Conservation (phyloP, 1,140 invertebrate genomes). For the Pseudomyrmex pallidus region DNA sequence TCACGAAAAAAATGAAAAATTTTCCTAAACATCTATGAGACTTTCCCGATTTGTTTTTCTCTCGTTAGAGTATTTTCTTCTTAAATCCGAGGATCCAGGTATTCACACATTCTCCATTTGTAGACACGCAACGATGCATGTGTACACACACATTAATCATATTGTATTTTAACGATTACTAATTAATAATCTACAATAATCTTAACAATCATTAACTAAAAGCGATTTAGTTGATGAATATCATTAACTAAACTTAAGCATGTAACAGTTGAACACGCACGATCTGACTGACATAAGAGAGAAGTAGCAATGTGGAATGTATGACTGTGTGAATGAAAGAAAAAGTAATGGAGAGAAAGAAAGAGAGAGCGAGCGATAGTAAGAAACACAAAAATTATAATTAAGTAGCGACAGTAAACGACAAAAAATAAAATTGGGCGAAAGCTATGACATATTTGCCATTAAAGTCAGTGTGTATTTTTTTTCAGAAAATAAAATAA, state of each 20-base stretch:
- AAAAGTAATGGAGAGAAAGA: constrained; percentile 20
- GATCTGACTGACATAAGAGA: constrained; percentile 56
- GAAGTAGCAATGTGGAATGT: constrained; percentile 28
- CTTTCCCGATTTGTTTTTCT: neutral
- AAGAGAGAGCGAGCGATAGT: constrained; percentile 17
- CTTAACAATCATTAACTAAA: constrained; percentile 77
- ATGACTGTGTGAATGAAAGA: constrained; percentile 30
- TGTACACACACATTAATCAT: constrained; percentile 74
- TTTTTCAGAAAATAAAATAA: constrained; percentile 54
- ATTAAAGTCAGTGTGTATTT: constrained; percentile 56
- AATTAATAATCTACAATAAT: constrained; percentile 82
- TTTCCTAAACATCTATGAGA: neutral
- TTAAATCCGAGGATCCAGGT: constrained; percentile 32
- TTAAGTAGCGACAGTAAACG: constrained; percentile 50
- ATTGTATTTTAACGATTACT: constrained; percentile 82
- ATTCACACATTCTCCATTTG: constrained; percentile 51
- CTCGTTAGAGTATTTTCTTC: neutral
- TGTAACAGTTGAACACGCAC: constrained; percentile 71
- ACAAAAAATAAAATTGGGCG: constrained; percentile 51
- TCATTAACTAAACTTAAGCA: constrained; percentile 70
- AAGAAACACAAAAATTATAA: constrained; percentile 51
- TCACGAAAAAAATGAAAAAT: neutral
- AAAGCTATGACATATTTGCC: constrained; percentile 41
- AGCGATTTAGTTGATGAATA: constrained; percentile 54
- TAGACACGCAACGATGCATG: constrained; percentile 64